Evolutionary conservation across 2,888 invertebrate species (phyloP), one percentile per base, ranked within the genome.

Genomic region (Mayetiola destructor): DNA sequence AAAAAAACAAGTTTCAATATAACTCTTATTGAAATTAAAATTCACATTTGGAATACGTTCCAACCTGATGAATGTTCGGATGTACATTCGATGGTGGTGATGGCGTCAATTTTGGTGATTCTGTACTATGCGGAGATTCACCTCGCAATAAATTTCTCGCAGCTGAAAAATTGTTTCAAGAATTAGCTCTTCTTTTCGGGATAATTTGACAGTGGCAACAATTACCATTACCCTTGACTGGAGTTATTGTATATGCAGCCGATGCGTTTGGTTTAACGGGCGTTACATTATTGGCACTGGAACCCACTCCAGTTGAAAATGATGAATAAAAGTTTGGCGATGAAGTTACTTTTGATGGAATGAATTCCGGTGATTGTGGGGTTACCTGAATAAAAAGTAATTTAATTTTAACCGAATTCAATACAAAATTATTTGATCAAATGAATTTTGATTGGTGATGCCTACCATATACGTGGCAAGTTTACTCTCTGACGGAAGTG

Each of bases 391-490:
- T 32, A 32, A 12, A 32, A 32, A 32, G 12, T 9, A 32, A 32
- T 12, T 9, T 12, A 9, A 32, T 32, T 6, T 32, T 32, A 12
- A 6, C 12, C 32, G 36, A 36, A n/a, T 48, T 48, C n/a, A 6
- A 12, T 20, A 4, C 4, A 42, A 29, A 57, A 56, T 57, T 20
- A 40, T 52, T 39, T 58, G 39, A 30, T 59, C 36, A 55, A 59
- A 8, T 12, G 12, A 40, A 39, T 40, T 6, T 9, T 40, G 21
- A n/a, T 48, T 39, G 6, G 18, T 21, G 42, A 23, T 42, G 42
- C 70, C 72, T 73, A 88, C 88, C 87, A 88, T 87, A 69, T 88
- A 88, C 60, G 86, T 87, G 59, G 84, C 86, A 69, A 88, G 75
- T 74, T 88, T 88, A 60, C 88, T 88, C 73, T 88, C 88, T 71